These are phyloP conservation scores for Coreoperca whiteheadi DNA, from an alignment of 2,113 vertebrate species.

Conservation along the genomic window DNA sequence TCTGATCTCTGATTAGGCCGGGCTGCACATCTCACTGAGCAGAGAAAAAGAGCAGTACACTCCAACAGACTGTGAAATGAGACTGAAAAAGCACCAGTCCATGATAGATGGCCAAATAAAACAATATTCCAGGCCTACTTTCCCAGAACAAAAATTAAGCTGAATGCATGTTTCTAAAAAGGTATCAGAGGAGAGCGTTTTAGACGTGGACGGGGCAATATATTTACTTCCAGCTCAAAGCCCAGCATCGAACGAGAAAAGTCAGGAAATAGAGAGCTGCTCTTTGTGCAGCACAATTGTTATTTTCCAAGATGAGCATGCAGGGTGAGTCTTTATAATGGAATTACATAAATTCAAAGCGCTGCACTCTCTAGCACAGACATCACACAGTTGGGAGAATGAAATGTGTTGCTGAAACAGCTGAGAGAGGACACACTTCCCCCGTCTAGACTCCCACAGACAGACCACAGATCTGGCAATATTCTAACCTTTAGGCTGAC, in stretches of 20 bases:
- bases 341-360: neutral
- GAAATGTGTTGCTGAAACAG: constrained; percentile 23
- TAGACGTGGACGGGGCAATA: neutral
- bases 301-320: neutral
- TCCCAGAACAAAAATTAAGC: constrained; percentile 54
- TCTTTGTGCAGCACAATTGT: neutral
- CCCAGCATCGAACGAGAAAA: constrained; percentile 1
- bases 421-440: constrained; percentile 2
- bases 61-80: constrained; percentile 63
- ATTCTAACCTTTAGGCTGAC: constrained; percentile 38
- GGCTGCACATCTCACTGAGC: constrained; percentile 64
- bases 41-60: constrained; percentile 61
- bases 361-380: neutral
- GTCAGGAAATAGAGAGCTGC: constrained; percentile 5
- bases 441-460: neutral
- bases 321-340: neutral
- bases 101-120: constrained; percentile 60
- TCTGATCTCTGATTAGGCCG: constrained; percentile 66
- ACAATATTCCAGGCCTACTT: constrained; percentile 28
- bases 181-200: constrained; percentile 5
- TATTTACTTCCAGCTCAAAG: neutral
- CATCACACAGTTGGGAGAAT: neutral
- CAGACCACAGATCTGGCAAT: neutral
- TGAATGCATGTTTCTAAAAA: constrained; percentile 24
- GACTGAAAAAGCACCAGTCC: constrained; percentile 41